Conservation (phyloP, 2,797 vertebrate genomes). For the Ataeniobius toweri region DNA sequence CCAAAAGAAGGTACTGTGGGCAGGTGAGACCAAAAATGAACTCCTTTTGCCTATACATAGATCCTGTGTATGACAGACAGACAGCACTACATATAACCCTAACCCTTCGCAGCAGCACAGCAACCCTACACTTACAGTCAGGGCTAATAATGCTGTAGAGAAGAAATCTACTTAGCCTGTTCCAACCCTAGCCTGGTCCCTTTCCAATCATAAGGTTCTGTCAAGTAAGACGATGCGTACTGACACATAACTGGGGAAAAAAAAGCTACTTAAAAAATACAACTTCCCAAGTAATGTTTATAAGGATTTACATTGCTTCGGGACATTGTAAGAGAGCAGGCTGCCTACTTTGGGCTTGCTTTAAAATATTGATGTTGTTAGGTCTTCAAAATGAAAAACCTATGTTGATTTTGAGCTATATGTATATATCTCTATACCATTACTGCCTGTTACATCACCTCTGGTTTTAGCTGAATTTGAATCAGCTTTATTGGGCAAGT, state of each 20-base stretch:
- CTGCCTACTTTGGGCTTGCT: constrained; percentile 12
- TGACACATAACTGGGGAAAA: constrained; percentile 55
- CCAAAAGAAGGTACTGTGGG: not conserved
- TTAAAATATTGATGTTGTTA: constrained; percentile 43
- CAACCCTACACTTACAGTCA: not conserved
- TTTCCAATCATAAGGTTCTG: constrained; percentile 12
- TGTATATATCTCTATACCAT: too few species aligned
- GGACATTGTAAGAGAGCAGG: constrained; percentile 55
- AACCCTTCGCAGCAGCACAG: not conserved
- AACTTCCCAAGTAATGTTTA: not conserved
- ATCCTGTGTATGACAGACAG: too few species aligned
- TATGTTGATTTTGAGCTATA: too few species aligned
- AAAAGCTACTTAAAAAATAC: constrained; percentile 18
- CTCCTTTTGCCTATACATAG: too few species aligned
- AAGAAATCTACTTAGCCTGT: not conserved
- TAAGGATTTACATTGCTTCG: constrained; percentile 59
- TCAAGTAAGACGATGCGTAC: not conserved
- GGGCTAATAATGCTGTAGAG: not conserved
- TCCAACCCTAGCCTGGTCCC: too few species aligned
- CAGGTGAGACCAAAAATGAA: too few species aligned
- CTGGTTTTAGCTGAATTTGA: too few species aligned
- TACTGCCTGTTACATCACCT: too few species aligned
- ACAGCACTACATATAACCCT: too few species aligned
- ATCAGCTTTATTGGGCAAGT: too few species aligned
- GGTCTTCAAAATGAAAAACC: constrained; percentile 26